Evolutionary conservation across 2,797 vertebrate genomes (phyloP).

Genomic region (Hyperoplus lanceolatus): DNA sequence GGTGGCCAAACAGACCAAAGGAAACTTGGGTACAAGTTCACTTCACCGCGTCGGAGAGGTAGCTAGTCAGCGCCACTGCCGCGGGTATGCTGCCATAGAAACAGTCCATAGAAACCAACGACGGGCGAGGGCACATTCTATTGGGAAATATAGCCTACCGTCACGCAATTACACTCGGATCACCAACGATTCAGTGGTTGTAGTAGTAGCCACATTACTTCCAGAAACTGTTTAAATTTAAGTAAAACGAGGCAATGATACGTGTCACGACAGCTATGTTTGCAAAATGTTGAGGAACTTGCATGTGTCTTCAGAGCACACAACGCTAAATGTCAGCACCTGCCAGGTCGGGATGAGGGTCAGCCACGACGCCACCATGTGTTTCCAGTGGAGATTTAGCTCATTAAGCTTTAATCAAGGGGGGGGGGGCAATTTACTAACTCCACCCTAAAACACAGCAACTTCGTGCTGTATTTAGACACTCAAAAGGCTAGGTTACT

Average conservation of each 20-base stretch:
- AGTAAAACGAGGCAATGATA: conserved; percentile 21
- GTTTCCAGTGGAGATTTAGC: conserved; percentile 33
- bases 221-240: conserved; percentile 37
- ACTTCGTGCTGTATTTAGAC: conserved; percentile 36
- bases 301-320: conserved; percentile 2
- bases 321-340: conserved; percentile 10
- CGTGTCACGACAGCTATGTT: conserved; percentile 16
- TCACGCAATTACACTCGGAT: conserved; percentile 32
- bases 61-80: conserved; percentile 28
- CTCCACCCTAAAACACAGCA: conserved; percentile 48
- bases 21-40: conserved; percentile 75
- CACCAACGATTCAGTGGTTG: conserved; percentile 38
- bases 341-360: conserved; percentile 31
- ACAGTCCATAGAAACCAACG: conserved; percentile 49
- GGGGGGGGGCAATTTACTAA: conserved; percentile 32
- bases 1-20: conserved; percentile 4
- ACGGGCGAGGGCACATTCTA: conserved; percentile 9
- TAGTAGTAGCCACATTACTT: conserved; percentile 61
- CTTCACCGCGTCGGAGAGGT: conserved; percentile 25
- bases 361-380: conserved; percentile 55
- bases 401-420: conserved; percentile 61
- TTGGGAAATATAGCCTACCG: conserved; percentile 4
- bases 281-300: conserved; percentile 37
- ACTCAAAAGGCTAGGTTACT: not conserved
- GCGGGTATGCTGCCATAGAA: conserved; percentile 63